These are phyloP conservation scores for Mayetiola destructor DNA, from an alignment of 2,888 invertebrate genomes.

Conservation along the genomic window DNA sequence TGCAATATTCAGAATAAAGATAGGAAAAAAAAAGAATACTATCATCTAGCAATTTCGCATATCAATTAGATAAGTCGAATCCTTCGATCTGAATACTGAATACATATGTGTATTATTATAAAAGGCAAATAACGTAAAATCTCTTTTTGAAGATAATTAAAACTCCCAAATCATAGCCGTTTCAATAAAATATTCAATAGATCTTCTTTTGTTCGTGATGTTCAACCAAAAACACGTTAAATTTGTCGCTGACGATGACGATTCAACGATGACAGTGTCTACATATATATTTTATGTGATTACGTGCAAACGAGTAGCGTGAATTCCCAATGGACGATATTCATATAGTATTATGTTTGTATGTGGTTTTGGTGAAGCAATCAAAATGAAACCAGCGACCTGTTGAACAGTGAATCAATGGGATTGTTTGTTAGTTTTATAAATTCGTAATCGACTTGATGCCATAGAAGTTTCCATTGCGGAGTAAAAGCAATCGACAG, in stretches of 20 bases:
- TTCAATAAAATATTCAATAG: slow-evolving; percentile 15
- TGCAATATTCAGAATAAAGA: too few species aligned
- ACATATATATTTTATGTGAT: neutral
- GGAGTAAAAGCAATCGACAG: neutral
- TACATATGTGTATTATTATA: too few species aligned
- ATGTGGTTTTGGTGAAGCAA: slow-evolving; percentile 5
- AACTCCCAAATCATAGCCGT: too few species aligned
- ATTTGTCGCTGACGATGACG: neutral
- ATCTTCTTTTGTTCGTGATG: neutral
- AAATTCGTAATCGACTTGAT: neutral
- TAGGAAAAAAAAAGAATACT: too few species aligned
- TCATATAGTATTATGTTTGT: slow-evolving; percentile 3
- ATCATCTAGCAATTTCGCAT: too few species aligned
- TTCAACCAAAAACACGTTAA: neutral
- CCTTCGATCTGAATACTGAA: too few species aligned
- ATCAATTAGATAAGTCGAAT: too few species aligned
- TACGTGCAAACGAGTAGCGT: neutral
- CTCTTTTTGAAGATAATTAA: too few species aligned
- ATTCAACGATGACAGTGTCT: too few species aligned
- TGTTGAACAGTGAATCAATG: neutral
- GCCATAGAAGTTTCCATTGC: too few species aligned
- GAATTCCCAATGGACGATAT: slow-evolving; percentile 9
- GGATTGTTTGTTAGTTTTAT: neutral
- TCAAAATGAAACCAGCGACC: neutral
- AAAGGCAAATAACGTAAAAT: too few species aligned